Evolutionary conservation across 2,113 vertebrate species (phyloP).

Genomic region (Brachypodius melanocephalos): DNA sequence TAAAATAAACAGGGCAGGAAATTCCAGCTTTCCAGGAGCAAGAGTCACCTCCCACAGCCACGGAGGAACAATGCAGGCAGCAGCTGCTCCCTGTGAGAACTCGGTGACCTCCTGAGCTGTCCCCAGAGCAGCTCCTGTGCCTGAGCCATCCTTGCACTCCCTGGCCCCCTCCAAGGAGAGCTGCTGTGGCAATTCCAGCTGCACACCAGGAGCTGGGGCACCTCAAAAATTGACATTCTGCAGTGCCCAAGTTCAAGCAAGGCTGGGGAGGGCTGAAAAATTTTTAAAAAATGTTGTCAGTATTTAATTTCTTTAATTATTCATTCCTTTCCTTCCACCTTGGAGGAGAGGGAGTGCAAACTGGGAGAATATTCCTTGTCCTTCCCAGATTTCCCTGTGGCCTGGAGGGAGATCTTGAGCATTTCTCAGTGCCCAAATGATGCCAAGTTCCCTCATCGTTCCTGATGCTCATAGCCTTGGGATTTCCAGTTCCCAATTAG

Average conservation of each 20-base stretch:
- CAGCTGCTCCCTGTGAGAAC: not conserved
- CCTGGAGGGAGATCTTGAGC: not conserved
- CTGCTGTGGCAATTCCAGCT: not conserved
- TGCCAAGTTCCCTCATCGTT: not conserved
- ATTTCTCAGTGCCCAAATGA: not conserved
- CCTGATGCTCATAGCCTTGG: not conserved
- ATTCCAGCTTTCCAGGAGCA: slow-evolving; percentile 10
- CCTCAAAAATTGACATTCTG: not conserved
- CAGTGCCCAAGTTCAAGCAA: not conserved
- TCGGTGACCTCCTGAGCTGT: not conserved
- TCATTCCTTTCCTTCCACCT: not conserved
- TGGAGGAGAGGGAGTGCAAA: not conserved
- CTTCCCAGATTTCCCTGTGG: not conserved
- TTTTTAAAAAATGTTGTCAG: not conserved
- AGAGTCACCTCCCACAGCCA: not conserved
- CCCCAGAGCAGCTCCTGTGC: not conserved
- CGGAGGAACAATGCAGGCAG: not conserved
- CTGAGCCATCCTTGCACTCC: fast-evolving
- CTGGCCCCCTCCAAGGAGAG: no score
- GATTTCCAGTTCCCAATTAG: not conserved
- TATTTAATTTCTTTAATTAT: not conserved
- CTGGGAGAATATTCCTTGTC: not conserved
- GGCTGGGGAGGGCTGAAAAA: not conserved
- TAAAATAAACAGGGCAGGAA: not conserved
- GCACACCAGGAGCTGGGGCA: not conserved